phyloP scores from a whole-genome alignment of 2,113 vertebrate genomes.

The Boleophthalmus pectinirostris region DNA sequence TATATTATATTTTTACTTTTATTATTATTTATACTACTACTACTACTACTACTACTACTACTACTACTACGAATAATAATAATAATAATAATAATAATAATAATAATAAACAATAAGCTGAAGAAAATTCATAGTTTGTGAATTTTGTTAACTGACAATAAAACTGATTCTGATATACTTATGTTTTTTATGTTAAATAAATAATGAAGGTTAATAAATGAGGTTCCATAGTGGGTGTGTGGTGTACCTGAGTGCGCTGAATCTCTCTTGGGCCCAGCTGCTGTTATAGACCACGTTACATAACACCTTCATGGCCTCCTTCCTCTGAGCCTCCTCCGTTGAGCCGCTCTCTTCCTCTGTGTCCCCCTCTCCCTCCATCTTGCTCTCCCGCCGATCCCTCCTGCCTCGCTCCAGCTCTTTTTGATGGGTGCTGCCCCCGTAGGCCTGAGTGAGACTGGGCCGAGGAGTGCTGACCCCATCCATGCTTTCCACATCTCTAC shows the following conservation, averaged over 20 bases:
- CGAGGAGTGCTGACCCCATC: conserved; percentile 45
- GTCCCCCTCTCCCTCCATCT: conserved; percentile 49
- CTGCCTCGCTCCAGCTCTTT: conserved; percentile 61
- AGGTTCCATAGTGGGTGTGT: neutral
- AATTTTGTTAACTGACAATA: too few species aligned
- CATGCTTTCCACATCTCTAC: conserved; percentile 46
- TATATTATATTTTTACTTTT: too few species aligned
- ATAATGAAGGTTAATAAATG: neutral
- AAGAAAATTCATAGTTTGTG: too few species aligned
- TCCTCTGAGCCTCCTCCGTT: conserved; percentile 56
- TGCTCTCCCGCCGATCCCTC: conserved; percentile 72
- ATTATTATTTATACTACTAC: too few species aligned
- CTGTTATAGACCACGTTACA: conserved; percentile 78
- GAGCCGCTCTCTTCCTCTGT: conserved; percentile 43
- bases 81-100: too few species aligned
- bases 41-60: too few species aligned
- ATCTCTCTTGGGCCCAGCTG: conserved; percentile 74
- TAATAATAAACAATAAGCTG: too few species aligned
- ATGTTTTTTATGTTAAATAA: too few species aligned
- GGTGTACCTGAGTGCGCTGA: conserved; percentile 67
- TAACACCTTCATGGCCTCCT: conserved; percentile 75
- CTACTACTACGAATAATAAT: too few species aligned
- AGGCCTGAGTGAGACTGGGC: conserved; percentile 54
- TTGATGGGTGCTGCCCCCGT: conserved; percentile 45
- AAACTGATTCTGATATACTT: too few species aligned